Evolutionary conservation across 2,113 vertebrate species (phyloP), one percentile per base, ranked within the genome.

Genomic region (Oxyruncus cristatus): DNA sequence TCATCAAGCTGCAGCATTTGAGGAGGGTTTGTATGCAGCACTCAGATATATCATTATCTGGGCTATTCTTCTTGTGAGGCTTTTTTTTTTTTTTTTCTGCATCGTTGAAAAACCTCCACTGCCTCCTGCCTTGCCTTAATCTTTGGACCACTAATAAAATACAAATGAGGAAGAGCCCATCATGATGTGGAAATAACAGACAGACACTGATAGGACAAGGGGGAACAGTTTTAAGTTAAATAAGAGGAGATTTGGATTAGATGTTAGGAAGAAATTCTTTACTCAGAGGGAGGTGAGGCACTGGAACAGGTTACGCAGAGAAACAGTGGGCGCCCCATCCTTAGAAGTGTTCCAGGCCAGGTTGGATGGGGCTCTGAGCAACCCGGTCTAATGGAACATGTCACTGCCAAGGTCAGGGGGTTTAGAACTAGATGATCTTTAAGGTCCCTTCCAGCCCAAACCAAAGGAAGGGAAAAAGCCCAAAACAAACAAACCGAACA

Each of bases 401-500:
- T 63, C 26, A 22, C 55, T 55, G 35, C 20, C 26, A 26, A 35
- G 2, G n/a, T 41, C n/a, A 47, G 9, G 6, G 8, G 7, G 4
- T 1, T 8, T 83, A 30, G 62, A 76, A 35, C 0, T 0, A 32
- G 41, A 27, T 27, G 6, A 35, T 27, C 9, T 68, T 55, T 76
- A 62, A 76, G 8, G 41, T 32, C 17, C 14, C 8, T 62, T 62
- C 14, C 30, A 76, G 47, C 3, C 5, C 14, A 14, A 32, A 47
- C 61, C 12, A 49, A 49, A 49, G 47, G 49, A 27, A 50, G 6
- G 49, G 26, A 50, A 27, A 50, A 50, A 20, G 21, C 4, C 49
- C 17, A 56, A 33, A 79, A n/a, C 2, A 5, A 50, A 49, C 47
- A 49, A 14, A 24, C 22, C 46, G 23, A 55, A 47, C 6, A 62